Evolutionary conservation across 2,888 invertebrate genomes (phyloP).

Genomic region (Drosophila prolongata): DNA sequence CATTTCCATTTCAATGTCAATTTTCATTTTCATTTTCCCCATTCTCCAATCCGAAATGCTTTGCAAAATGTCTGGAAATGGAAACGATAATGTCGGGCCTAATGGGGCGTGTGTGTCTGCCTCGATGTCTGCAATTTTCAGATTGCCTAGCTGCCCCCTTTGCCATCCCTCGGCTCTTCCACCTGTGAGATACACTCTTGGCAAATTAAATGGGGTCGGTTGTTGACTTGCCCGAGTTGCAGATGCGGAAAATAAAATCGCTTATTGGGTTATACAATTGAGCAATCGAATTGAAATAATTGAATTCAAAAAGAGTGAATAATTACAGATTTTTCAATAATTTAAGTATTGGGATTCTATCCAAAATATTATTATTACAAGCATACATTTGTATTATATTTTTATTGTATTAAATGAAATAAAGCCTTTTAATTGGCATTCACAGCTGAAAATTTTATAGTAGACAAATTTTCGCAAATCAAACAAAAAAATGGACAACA

Average conservation of each 20-base stretch:
- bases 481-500: no score
- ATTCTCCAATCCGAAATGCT: slow-evolving; percentile 26
- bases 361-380: no score
- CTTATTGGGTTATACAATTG: slow-evolving; percentile 29
- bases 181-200: slow-evolving; percentile 31
- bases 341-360: background rate
- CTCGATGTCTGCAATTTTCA: slow-evolving; percentile 63
- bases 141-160: slow-evolving; percentile 24
- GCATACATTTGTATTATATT: no score
- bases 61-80: slow-evolving; percentile 50
- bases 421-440: no score
- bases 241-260: slow-evolving; percentile 37
- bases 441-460: no score
- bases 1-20: slow-evolving; percentile 70
- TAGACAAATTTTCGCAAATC: no score
- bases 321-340: background rate
- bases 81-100: slow-evolving; percentile 48
- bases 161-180: slow-evolving; percentile 1
- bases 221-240: slow-evolving; percentile 46
- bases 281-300: slow-evolving; percentile 8
- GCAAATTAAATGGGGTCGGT: slow-evolving; percentile 60
- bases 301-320: background rate
- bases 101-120: slow-evolving; percentile 55
- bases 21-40: slow-evolving; percentile 53
- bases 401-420: no score